These are phyloP conservation scores for Palythoa heliodiscus DNA, from an alignment of 92 coral and sea anemone species.

Conservation along the genomic window DNA sequence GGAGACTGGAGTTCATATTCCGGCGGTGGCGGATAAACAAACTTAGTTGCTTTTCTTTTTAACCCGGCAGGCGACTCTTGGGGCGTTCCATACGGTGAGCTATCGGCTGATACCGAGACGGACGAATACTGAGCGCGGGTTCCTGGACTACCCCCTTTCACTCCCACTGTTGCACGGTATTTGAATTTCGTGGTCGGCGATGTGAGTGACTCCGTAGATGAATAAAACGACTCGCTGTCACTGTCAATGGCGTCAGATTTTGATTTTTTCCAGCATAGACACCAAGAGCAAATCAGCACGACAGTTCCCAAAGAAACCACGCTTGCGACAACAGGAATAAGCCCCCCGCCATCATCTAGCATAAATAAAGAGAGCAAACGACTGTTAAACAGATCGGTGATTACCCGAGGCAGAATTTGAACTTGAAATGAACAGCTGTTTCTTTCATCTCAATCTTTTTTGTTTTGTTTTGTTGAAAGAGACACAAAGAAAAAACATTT, in stretches of 20 bases:
- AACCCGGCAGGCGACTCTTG: slow-evolving; percentile 60
- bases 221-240: slow-evolving; percentile 54
- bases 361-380: background rate
- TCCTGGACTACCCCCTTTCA: slow-evolving; percentile 12
- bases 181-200: slow-evolving; percentile 17
- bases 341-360: slow-evolving; percentile 40
- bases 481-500: slow-evolving; percentile 3
- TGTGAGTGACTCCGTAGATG: slow-evolving; percentile 70
- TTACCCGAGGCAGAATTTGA: background rate
- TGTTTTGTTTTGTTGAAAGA: slow-evolving; percentile 3
- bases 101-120: slow-evolving; percentile 50
- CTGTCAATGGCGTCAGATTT: slow-evolving; percentile 43
- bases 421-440: slow-evolving; percentile 10
- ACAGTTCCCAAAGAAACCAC: slow-evolving; percentile 77
- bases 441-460: background rate
- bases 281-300: slow-evolving; percentile 87
- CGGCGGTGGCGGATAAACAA: slow-evolving; percentile 82
- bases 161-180: background rate
- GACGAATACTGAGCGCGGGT: slow-evolving; percentile 42
- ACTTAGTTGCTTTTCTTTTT: slow-evolving; percentile 70
- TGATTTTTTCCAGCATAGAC: slow-evolving; percentile 72
- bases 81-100: slow-evolving; percentile 59
- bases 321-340: slow-evolving; percentile 78
- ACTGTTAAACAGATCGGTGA: slow-evolving; percentile 8
- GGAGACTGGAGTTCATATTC: slow-evolving; percentile 78